Conservation (phyloP, 1,140 invertebrate species). For the Papilio machaon region DNA sequence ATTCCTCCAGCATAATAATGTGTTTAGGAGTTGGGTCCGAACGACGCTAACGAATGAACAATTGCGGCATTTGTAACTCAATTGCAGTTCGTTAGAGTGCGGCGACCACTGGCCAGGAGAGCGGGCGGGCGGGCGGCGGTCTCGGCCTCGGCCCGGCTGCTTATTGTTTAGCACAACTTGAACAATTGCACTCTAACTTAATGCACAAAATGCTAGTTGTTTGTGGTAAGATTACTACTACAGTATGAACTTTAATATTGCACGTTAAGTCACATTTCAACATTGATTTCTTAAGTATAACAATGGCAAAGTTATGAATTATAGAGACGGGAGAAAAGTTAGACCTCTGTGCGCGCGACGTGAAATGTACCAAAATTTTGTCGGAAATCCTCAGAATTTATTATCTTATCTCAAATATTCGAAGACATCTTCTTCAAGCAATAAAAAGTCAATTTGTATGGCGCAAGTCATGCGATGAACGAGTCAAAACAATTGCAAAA, state of each 20-base stretch:
- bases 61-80: conserved; percentile 19
- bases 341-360: neutral
- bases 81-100: conserved; percentile 9
- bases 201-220: neutral
- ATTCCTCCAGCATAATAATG: neutral
- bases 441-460: conserved; percentile 1
- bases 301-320: too few species aligned
- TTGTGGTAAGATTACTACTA: neutral
- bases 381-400: neutral
- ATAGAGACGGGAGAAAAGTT: neutral
- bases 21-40: conserved; percentile 8
- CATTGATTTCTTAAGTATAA: too few species aligned
- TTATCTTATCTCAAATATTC: neutral
- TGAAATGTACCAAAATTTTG: neutral
- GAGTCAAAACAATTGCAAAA: neutral
- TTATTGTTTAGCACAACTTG: neutral
- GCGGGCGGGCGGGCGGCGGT: too few species aligned
- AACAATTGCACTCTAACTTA: neutral
- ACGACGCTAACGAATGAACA: conserved; percentile 7
- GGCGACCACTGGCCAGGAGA: neutral
- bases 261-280: neutral
- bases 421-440: conserved; percentile 2
- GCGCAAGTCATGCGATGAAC: neutral
- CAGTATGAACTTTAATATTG: neutral
- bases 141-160: neutral